phyloP scores from a whole-genome alignment of 2,888 invertebrate species.

The Pseudococcus jackbeardsleyi region DNA sequence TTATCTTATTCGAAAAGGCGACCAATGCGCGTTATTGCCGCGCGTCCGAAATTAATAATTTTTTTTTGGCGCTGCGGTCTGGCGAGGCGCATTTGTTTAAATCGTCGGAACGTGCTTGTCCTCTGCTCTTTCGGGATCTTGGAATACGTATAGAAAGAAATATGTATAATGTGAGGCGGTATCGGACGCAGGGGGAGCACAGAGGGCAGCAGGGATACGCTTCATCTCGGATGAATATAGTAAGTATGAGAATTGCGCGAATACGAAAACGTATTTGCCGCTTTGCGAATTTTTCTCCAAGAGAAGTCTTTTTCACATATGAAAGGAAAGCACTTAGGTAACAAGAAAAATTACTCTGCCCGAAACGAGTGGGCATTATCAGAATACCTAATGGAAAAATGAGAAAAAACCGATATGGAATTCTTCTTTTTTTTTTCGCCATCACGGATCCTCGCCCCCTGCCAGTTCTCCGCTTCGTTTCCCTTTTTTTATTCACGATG shows the following conservation, averaged over 20 bases:
- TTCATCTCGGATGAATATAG: conserved; percentile 23
- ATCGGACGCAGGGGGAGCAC: background rate
- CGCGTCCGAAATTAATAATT: conserved; percentile 47
- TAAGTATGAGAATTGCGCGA: conserved; percentile 19
- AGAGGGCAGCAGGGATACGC: background rate
- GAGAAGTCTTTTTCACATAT: conserved; percentile 59
- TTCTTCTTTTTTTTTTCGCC: conserved; percentile 9
- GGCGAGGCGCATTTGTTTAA: conserved; percentile 38
- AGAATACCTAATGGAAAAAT: conserved; percentile 64
- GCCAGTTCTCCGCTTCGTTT: background rate
- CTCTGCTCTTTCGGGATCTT: background rate
- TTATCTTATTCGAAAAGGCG: conserved; percentile 32
- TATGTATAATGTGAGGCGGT: background rate
- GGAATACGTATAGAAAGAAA: background rate
- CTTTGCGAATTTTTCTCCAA: conserved; percentile 39
- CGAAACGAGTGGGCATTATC: conserved; percentile 64
- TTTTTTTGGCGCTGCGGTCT: conserved; percentile 16
- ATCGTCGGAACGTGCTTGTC: conserved; percentile 24
- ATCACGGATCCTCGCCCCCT: background rate
- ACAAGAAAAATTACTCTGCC: conserved; percentile 65
- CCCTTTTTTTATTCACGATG: conserved; percentile 57
- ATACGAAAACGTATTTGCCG: conserved; percentile 57
- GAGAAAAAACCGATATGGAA: conserved; percentile 60
- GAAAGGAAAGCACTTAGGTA: conserved; percentile 63
- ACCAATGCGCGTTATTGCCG: background rate